A percentile compares a stretch with the other conserved stretches of the same genome.
Evolutionary conservation across 2,888 invertebrate species (phyloP).

Genomic region (Lithosia quadra): DNA sequence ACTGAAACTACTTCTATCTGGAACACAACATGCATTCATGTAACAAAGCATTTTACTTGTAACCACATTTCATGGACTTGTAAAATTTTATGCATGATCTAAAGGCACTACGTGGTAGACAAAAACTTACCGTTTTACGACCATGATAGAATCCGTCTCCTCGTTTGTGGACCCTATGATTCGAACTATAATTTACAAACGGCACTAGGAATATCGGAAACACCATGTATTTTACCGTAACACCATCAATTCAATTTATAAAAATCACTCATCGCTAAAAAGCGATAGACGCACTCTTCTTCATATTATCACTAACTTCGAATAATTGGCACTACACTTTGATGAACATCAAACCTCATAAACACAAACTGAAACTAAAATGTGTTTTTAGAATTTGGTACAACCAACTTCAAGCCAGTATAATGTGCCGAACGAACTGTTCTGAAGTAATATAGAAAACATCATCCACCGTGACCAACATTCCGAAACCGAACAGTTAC

Average conservation of each 20-base stretch:
- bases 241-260: constrained; percentile 81
- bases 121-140: constrained; percentile 85
- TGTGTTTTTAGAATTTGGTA: constrained; percentile 57
- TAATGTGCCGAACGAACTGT: constrained; percentile 18
- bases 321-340: constrained; percentile 78
- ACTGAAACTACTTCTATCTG: constrained; percentile 30
- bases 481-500: constrained; percentile 19
- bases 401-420: constrained; percentile 53
- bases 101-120: constrained; percentile 52
- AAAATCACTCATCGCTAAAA: constrained; percentile 84
- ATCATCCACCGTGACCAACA: constrained; percentile 44
- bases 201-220: constrained; percentile 78
- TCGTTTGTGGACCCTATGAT: constrained; percentile 87
- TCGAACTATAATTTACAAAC: constrained; percentile 81
- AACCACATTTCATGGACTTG: constrained; percentile 6
- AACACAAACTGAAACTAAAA: constrained; percentile 76
- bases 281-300: constrained; percentile 81
- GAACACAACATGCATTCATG: constrained; percentile 39
- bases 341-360: constrained; percentile 73
- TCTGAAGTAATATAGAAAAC: constrained; percentile 41
- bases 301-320: constrained; percentile 76
- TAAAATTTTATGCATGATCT: constrained; percentile 11
- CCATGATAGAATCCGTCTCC: constrained; percentile 87
- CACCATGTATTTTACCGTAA: constrained; percentile 83
- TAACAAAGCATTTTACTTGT: constrained; percentile 46